phyloP scores from a whole-genome alignment of 2,888 invertebrate species.

The Alentia gelatinosa region DNA sequence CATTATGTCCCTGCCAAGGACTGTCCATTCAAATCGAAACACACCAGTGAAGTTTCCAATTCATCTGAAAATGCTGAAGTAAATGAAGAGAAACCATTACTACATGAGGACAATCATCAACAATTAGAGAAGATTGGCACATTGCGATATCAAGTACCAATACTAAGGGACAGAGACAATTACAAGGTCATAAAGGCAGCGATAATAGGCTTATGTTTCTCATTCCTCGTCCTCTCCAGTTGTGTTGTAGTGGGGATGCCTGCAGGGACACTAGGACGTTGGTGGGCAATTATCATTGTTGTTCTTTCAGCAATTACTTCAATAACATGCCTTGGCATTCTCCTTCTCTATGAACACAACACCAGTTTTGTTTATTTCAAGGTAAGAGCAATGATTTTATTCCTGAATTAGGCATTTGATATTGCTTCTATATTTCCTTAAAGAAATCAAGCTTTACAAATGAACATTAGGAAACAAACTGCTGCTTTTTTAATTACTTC shows the following conservation, averaged over 20 bases:
- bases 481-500: neutral
- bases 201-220: neutral
- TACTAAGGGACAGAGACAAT: neutral
- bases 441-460: neutral
- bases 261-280: neutral
- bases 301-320: neutral
- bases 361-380: neutral
- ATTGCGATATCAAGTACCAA: neutral
- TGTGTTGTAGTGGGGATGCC: neutral
- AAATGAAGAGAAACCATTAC: neutral
- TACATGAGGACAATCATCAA: neutral
- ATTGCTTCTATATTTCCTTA: neutral
- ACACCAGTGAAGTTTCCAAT: neutral
- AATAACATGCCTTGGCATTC: neutral
- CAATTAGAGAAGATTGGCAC: neutral
- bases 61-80: neutral
- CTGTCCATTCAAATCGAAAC: conserved; percentile 18
- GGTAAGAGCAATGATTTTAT: neutral
- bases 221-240: neutral
- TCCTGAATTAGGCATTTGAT: neutral
- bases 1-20: conserved; percentile 7
- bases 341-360: conserved; percentile 15
- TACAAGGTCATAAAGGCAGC: neutral
- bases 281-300: neutral
- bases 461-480: neutral